Conservation (phyloP, 2,797 vertebrate species). For the Sebastiscus albofasciatus region DNA sequence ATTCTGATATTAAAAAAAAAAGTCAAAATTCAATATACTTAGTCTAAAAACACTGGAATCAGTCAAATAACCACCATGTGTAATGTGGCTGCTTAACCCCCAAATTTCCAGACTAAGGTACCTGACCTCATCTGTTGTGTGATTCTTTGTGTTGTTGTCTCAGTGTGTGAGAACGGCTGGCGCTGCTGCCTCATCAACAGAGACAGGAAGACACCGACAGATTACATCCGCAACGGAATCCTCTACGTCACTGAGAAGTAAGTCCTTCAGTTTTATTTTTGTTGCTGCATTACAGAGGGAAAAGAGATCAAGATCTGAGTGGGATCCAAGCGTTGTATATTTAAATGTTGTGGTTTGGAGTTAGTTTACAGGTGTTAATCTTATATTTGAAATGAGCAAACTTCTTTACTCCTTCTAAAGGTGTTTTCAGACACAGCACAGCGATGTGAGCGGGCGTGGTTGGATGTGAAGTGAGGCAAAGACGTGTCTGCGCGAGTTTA, state of each 20-base stretch:
- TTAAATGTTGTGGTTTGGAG: not conserved
- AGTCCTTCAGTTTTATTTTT: conserved; percentile 52
- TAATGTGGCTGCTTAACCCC: not conserved
- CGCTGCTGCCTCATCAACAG: conserved; percentile 97
- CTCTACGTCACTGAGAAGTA: conserved; percentile 98
- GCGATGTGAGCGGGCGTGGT: not conserved
- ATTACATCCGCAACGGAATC: conserved; percentile 96
- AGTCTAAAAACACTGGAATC: not conserved
- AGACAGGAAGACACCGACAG: conserved; percentile 93
- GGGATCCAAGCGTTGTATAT: not conserved
- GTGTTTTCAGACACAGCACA: not conserved
- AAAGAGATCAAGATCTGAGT: not conserved
- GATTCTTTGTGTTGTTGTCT: conserved; percentile 1
- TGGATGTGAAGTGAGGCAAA: not conserved
- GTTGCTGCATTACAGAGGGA: not conserved
- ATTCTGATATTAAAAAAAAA: no score
- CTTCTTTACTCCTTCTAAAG: not conserved
- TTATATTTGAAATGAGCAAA: not conserved
- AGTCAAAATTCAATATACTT: no score
- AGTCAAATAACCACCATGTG: not conserved
- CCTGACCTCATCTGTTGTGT: not conserved
- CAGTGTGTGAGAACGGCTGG: conserved; percentile 96
- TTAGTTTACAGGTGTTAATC: not conserved
- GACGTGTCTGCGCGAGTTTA: not conserved
- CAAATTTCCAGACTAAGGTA: not conserved